Conservation (phyloP, 2,888 invertebrate species). For the Carcina quercana region DNA sequence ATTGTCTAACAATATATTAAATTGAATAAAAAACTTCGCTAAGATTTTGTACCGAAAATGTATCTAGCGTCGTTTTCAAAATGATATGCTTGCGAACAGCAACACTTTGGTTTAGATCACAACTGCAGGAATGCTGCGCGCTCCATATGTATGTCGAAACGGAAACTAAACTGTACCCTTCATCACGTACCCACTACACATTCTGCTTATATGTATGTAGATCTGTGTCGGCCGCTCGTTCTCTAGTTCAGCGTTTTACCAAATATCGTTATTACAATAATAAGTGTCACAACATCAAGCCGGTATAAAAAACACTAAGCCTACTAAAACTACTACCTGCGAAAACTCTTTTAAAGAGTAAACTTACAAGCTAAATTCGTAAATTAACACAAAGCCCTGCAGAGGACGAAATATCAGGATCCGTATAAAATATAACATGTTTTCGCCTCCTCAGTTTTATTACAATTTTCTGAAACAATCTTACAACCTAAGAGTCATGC, state of each 20-base stretch:
- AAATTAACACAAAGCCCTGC: conserved; percentile 57
- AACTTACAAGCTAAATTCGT: conserved; percentile 67
- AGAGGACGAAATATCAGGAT: conserved; percentile 51
- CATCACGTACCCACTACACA: conserved; percentile 61
- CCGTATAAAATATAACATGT: conserved; percentile 68
- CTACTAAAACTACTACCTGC: conserved; percentile 73
- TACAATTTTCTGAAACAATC: conserved; percentile 74
- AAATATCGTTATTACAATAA: conserved; percentile 61
- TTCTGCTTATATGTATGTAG: conserved; percentile 60
- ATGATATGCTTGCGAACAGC: conserved; percentile 70
- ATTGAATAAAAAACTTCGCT: conserved; percentile 63
- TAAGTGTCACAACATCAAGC: conserved; percentile 75
- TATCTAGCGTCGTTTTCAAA: conserved; percentile 65
- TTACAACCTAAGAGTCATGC: conserved; percentile 46
- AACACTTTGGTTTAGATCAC: conserved; percentile 68
- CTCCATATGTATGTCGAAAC: conserved; percentile 35
- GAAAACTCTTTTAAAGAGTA: conserved; percentile 73
- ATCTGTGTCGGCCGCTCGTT: conserved; percentile 60
- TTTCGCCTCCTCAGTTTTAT: conserved; percentile 59
- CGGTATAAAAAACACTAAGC: conserved; percentile 76
- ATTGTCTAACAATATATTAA: conserved; percentile 67
- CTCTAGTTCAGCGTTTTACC: conserved; percentile 50
- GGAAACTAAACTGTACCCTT: conserved; percentile 36
- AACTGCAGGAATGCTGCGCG: conserved; percentile 46
- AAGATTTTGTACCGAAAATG: conserved; percentile 67